Conservation (phyloP, 2,113 vertebrate species). For the Chionodraco myersi region DNA sequence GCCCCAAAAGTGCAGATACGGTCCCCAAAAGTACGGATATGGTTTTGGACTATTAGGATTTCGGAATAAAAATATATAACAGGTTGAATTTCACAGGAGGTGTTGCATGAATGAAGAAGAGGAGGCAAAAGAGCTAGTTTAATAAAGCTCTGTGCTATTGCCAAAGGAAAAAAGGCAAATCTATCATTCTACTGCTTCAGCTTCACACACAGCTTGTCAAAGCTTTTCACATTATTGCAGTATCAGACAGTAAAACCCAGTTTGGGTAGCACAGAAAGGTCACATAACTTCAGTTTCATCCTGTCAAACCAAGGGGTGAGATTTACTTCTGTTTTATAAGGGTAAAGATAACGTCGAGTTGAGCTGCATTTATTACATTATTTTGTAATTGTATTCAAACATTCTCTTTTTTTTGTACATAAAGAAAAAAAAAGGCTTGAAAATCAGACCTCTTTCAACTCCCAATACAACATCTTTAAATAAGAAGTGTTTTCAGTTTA, state of each 20-base stretch:
- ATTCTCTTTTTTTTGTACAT: neutral
- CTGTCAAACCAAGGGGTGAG: neutral
- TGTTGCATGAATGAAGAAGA: neutral
- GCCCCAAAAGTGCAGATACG: too few species aligned
- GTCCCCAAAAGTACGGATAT: too few species aligned
- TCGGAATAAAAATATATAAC: too few species aligned
- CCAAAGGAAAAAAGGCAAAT: neutral
- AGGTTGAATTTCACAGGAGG: neutral
- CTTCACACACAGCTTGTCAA: neutral
- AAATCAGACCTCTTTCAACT: neutral
- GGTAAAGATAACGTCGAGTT: neutral
- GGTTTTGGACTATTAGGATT: too few species aligned
- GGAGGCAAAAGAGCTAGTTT: neutral
- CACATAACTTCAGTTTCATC: neutral
- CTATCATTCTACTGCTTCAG: too few species aligned
- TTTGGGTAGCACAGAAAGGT: neutral
- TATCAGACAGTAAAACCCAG: neutral
- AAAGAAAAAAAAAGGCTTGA: neutral
- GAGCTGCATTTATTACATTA: neutral
- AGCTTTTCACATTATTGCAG: neutral
- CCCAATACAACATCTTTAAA: neutral
- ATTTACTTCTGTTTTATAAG: neutral
- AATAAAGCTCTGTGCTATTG: neutral
- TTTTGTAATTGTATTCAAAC: neutral
- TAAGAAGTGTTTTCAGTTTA: neutral